These are phyloP conservation scores for Sigmodon hispidus DNA, from an alignment of 2,113 vertebrate species.

Conservation along the genomic window DNA sequence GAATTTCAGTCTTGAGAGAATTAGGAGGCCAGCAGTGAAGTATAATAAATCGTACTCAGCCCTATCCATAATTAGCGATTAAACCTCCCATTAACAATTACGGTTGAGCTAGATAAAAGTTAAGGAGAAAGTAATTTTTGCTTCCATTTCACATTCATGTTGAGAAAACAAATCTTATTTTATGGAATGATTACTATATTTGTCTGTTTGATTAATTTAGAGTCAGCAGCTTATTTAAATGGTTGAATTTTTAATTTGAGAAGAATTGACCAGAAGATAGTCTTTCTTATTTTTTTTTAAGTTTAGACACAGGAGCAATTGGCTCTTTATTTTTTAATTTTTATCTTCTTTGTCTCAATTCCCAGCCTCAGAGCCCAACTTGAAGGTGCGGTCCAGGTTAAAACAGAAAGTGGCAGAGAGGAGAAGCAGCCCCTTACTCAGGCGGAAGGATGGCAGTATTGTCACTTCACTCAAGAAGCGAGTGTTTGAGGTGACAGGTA, in stretches of 20 bases:
- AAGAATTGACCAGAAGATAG: conserved; percentile 42
- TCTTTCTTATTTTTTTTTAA: not conserved
- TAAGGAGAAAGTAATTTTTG: conserved; percentile 43
- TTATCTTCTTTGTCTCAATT: conserved; percentile 79
- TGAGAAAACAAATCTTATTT: conserved; percentile 33
- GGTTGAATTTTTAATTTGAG: conserved; percentile 67
- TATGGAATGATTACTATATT: conserved; percentile 33
- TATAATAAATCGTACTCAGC: conserved; percentile 75
- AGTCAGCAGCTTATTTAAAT: conserved; percentile 60
- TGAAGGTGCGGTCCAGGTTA: conserved; percentile 98
- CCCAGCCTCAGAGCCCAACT: conserved; percentile 98
- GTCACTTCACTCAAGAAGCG: conserved; percentile 97
- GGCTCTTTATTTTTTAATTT: conserved; percentile 81
- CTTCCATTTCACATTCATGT: conserved; percentile 36
- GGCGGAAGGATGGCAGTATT: conserved; percentile 94
- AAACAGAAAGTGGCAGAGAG: conserved; percentile 99
- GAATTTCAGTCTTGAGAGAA: conserved; percentile 79
- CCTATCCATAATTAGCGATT: conserved; percentile 46
- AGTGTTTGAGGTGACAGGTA: conserved; percentile 97
- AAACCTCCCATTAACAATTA: conserved; percentile 42
- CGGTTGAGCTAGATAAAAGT: conserved; percentile 33
- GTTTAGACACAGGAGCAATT: conserved; percentile 41
- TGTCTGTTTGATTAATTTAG: conserved; percentile 46
- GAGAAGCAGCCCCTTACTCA: conserved; percentile 97
- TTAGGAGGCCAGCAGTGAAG: conserved; percentile 65